phyloP scores from a whole-genome alignment of 2,888 invertebrate genomes.

The Mythimna loreyi region DNA sequence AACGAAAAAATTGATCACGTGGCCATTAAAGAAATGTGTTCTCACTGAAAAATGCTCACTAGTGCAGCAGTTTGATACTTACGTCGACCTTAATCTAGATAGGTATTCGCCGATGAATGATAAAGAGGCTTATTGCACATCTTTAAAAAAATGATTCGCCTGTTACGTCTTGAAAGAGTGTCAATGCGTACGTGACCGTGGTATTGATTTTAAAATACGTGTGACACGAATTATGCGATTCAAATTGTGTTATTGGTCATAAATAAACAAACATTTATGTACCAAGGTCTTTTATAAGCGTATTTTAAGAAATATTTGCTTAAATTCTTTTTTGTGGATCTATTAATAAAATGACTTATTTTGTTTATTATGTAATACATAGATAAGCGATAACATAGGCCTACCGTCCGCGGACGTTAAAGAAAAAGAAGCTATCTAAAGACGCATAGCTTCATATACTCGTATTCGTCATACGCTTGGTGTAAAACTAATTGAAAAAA shows the following conservation, averaged over 20 bases:
- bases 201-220: neutral
- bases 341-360: too few species aligned
- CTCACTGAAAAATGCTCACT: neutral
- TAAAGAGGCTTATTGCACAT: slow-evolving; percentile 14
- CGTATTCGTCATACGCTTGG: too few species aligned
- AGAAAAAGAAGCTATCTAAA: too few species aligned
- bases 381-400: too few species aligned
- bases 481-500: too few species aligned
- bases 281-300: neutral
- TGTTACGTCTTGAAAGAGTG: slow-evolving; percentile 8
- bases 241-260: neutral
- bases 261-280: slow-evolving; percentile 7
- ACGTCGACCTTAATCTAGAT: too few species aligned
- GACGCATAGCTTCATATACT: too few species aligned
- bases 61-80: too few species aligned
- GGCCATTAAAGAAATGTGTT: neutral
- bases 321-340: too few species aligned
- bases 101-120: slow-evolving; percentile 6
- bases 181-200: slow-evolving; percentile 2
- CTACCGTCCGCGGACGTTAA: too few species aligned
- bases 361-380: too few species aligned
- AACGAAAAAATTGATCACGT: too few species aligned
- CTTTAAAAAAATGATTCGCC: slow-evolving; percentile 2
- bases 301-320: neutral
- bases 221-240: slow-evolving; percentile 22